Percentiles rank a stretch among this genome's conserved stretches.
Evolutionary conservation across 2,888 invertebrate species (phyloP).

Genomic region (Diaphora mendica): DNA sequence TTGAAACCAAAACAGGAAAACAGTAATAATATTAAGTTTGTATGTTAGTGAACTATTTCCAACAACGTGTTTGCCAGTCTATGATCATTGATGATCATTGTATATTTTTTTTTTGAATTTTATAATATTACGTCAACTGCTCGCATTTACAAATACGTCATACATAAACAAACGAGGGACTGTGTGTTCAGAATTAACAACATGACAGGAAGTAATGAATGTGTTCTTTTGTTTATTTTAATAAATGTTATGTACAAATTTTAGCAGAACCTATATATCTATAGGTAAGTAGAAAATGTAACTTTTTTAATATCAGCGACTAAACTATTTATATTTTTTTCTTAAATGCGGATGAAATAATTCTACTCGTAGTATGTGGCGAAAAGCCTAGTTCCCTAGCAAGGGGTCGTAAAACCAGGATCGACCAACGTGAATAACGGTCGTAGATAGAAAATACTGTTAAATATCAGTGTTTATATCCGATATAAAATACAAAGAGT

Average conservation of each 20-base stretch:
- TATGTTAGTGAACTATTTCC: not conserved
- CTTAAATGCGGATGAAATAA: not conserved
- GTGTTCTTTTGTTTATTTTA: not conserved
- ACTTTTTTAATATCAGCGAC: not conserved
- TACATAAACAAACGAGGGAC: not conserved
- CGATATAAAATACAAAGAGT: slow-evolving; percentile 35
- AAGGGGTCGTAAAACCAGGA: slow-evolving; percentile 32
- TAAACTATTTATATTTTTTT: not conserved
- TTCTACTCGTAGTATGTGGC: slow-evolving; percentile 20
- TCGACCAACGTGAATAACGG: slow-evolving; percentile 30
- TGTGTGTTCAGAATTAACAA: not conserved
- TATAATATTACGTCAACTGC: not conserved
- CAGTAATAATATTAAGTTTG: not conserved
- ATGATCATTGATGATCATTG: not conserved
- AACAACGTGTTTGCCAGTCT: not conserved
- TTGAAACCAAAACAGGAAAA: not conserved
- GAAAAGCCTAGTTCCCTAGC: slow-evolving; percentile 24
- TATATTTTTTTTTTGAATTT: not conserved
- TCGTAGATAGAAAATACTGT: slow-evolving; percentile 41
- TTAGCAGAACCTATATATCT: not conserved
- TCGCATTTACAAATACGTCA: not conserved
- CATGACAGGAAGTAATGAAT: not conserved
- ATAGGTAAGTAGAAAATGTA: not conserved
- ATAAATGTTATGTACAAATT: not conserved
- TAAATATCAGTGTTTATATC: slow-evolving; percentile 50